Evolutionary conservation across 1,140 invertebrate genomes (phyloP).

Genomic region (Hetaerina americana): DNA sequence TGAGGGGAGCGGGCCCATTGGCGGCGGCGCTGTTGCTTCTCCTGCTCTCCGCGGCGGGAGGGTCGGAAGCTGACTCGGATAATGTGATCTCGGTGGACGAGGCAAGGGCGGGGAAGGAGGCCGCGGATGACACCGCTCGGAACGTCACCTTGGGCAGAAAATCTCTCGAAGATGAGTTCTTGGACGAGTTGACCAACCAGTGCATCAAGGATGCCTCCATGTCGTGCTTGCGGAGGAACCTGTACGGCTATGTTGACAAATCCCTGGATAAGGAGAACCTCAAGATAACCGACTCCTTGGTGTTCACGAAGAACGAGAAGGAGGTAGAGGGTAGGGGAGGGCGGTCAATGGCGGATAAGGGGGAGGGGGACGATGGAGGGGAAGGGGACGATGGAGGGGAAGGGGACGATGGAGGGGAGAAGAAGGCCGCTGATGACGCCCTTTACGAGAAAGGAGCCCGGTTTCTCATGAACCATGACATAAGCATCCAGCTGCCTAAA

Average conservation of each 20-base stretch:
- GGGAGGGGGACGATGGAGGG: not conserved
- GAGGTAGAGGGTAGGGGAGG: not conserved
- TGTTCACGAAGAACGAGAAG: not conserved
- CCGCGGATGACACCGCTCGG: not conserved
- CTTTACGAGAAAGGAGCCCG: conserved; percentile 50
- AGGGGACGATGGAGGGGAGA: not conserved
- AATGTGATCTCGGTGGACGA: not conserved
- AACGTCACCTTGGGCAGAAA: not conserved
- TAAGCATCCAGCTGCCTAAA: conserved; percentile 52
- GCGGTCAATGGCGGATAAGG: not conserved
- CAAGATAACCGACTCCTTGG: not conserved
- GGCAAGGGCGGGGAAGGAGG: not conserved
- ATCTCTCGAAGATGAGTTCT: not conserved
- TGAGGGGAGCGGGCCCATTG: not conserved
- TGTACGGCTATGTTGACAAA: not conserved
- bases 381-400: not conserved
- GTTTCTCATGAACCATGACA: conserved; percentile 61
- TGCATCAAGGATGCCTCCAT: not conserved
- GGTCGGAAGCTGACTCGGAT: not conserved
- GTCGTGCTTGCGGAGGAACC: not conserved
- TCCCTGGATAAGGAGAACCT: not conserved
- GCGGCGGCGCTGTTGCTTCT: not conserved
- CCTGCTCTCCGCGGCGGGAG: not conserved
- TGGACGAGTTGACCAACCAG: not conserved
- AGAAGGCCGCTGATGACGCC: conserved; percentile 46